Evolutionary conservation across 2,113 vertebrate species (phyloP), one percentile per base, ranked within the genome.

Genomic region (Misgurnus anguillicaudatus): DNA sequence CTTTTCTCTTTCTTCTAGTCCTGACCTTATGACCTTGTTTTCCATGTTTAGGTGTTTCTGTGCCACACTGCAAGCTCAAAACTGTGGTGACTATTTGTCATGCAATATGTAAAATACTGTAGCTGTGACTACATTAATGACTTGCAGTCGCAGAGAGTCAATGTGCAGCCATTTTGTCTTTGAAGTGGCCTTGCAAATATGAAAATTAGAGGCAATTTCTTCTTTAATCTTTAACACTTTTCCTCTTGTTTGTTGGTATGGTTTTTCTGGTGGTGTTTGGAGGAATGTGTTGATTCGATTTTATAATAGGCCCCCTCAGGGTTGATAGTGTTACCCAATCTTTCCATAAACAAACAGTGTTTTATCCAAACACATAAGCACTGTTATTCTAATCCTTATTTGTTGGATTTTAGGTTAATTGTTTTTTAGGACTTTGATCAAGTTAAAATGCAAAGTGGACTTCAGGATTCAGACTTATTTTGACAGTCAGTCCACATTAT

Each of bases 11-110:
- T 11, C 39, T 21, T 13, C 5, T 19, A 2, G 42, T 10, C 3
- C 2, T 47, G 48, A 74, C 69, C 61, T 57, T n/a, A 64, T 48
- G 55, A 48, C 62, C 69, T 80, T 75, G 72, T 31, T 31, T 31
- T 31, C 24, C 24, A 31, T 31, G 24, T 31, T 31, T 31, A 74
- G 39, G 13, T 17, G 57, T 74, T 47, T 21, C 41, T 4, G 14
- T 61, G 1, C 14, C 14, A 21, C 24, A 31, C 41, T 17, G 16
- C 8, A 47, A 10, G 8, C 9, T n/a, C 68, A 36, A 53, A 70
- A 21, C 9, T 9, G 3, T 47, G 11, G 9, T 10, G 13, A 4
- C 3, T 39, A 16, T 21, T 9, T 48, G 62, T 48, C 17, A 66
- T 5, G 36, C 38, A 74, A 31, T 75, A 62, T 58, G 51, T 66